Percentiles rank a stretch among this genome's conserved stretches.
phyloP scores from a whole-genome alignment of 1,140 invertebrate species.

The Asobara japonica region DNA sequence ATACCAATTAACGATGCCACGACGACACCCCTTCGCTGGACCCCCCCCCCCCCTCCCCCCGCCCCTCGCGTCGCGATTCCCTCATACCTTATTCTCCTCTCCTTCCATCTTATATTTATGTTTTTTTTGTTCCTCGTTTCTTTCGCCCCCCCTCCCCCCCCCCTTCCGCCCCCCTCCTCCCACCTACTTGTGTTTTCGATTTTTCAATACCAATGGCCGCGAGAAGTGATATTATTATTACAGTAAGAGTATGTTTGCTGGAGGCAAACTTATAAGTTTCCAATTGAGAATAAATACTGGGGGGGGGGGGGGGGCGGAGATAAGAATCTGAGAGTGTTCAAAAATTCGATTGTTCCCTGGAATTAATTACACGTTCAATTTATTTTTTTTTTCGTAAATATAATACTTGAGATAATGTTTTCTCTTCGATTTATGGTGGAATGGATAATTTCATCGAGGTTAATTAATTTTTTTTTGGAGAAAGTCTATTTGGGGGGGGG shows the following conservation, averaged over 20 bases:
- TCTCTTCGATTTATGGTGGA: too few species aligned
- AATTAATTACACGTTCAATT: neutral
- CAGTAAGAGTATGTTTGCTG: neutral
- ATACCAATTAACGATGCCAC: constrained; percentile 54
- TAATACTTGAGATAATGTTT: neutral
- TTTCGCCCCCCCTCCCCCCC: neutral
- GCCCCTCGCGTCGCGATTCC: neutral
- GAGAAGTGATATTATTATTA: constrained; percentile 14
- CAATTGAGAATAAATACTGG: constrained; percentile 3
- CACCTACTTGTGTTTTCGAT: neutral
- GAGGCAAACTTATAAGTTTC: neutral
- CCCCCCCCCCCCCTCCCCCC: neutral
- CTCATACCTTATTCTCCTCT: constrained; percentile 5
- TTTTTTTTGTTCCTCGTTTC: neutral
- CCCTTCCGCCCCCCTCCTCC: neutral
- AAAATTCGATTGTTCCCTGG: neutral
- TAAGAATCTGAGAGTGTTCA: neutral
- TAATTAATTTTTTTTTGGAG: too few species aligned
- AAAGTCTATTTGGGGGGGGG: too few species aligned
- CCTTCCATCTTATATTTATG: constrained; percentile 9
- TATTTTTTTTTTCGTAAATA: neutral
- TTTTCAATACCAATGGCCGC: neutral
- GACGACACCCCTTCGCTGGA: constrained; percentile 36
- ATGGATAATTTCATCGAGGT: neutral
- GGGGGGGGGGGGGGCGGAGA: neutral